Base-by-base conservation (phyloP, 2,888 invertebrate genomes). In the Sicus ferrugineus region DNA sequence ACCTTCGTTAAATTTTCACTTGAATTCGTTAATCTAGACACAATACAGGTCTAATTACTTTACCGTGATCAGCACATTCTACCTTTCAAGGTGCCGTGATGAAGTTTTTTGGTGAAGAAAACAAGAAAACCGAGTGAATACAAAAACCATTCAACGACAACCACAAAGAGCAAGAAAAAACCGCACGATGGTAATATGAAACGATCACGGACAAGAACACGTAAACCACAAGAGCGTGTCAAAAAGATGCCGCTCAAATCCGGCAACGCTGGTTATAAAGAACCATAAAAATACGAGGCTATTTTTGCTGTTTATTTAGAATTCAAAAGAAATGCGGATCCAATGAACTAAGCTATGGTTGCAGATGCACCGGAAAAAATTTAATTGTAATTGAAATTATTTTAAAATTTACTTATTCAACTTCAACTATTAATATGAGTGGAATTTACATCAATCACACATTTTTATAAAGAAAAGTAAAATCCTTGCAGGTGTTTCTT, bases 81-180 rank as follows among this genome's bases (percentile, higher is more conserved):
- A 48, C 14, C n/a, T 16, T 7, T 48, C 14, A n/a, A 48, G 9
- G 9, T 21, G 5, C 50, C 23, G 4, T 50, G 9, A 4, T 50
- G 4, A n/a, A 42, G 42, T n/a, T 42, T 42, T n/a, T n/a, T n/a
- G n/a, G n/a, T n/a, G n/a, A n/a, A n/a, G n/a, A n/a, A n/a, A n/a
- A n/a, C n/a, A n/a, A n/a, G n/a, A n/a, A 11, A 54, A 16, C 11
- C 54, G n/a, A n/a, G 21, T 23, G 21, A 34, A 42, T 42, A 6
- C n/a, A 21, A 31, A 59, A 61, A 46, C 16, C 46, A 62, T 42
- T 62, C 62, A 62, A 42, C 62, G 26, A 16, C 46, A 62, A 62
- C 46, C 46, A 42, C 42, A 19, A 42, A 19, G 46, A 28, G n/a
- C 11, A 23, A 54, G 26, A 23, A 62, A 28, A 42, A 46, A 46